These are phyloP conservation scores for Melanchra persicariae DNA, from an alignment of 2,888 invertebrate genomes.

Conservation along the genomic window DNA sequence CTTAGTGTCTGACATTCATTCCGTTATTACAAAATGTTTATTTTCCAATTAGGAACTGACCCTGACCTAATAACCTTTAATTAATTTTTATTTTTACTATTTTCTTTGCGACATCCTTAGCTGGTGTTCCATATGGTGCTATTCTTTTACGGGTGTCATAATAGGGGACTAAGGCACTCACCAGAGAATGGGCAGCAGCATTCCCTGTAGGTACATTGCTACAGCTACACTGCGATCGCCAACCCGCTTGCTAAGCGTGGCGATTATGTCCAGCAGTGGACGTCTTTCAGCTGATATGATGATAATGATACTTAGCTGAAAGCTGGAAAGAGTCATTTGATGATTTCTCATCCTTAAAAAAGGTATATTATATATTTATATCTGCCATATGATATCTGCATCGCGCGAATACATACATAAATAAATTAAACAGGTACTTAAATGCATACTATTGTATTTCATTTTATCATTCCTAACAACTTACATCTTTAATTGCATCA, in stretches of 20 bases:
- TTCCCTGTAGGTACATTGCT: too few species aligned
- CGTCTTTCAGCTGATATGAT: too few species aligned
- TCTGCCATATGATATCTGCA: background rate
- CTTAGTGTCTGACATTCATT: background rate
- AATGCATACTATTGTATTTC: background rate
- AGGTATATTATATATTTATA: background rate
- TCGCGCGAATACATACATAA: background rate
- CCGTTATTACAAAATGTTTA: conserved; percentile 6
- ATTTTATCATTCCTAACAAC: background rate
- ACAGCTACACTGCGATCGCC: too few species aligned
- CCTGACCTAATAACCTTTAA: conserved; percentile 9
- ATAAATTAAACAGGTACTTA: background rate
- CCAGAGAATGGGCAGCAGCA: too few species aligned
- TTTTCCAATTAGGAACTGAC: conserved; percentile 5
- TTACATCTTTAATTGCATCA: background rate
- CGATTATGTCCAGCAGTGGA: too few species aligned
- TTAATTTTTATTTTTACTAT: background rate
- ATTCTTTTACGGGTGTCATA: background rate
- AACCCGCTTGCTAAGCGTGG: too few species aligned
- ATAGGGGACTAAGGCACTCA: too few species aligned
- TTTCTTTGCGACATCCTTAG: conserved; percentile 3
- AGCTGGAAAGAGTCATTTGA: too few species aligned
- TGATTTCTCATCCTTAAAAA: too few species aligned
- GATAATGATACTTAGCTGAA: too few species aligned
- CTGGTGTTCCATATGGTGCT: too few species aligned